Evolutionary conservation across 92 coral and sea anemone species (phyloP).

Genomic region (Epizoanthus rinbou): DNA sequence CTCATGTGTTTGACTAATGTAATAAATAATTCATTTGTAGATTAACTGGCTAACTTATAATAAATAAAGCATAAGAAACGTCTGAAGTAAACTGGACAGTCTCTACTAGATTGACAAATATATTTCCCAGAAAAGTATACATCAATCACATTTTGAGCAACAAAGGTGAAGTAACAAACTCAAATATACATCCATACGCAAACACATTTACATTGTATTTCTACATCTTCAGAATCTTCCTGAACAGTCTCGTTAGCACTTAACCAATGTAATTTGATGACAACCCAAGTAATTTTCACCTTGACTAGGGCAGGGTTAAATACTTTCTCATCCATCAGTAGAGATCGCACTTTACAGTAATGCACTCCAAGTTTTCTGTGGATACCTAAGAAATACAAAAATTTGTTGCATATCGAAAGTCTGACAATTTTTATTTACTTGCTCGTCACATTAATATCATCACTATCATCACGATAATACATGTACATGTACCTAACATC

Average conservation of each 20-base stretch:
- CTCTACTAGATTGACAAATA: too few relatives aligned
- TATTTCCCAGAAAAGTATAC: too few relatives aligned
- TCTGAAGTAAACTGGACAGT: too few relatives aligned
- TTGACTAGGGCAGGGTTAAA: constrained; percentile 85
- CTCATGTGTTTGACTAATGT: too few relatives aligned
- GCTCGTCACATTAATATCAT: background rate
- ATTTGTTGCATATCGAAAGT: background rate
- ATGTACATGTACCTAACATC: background rate
- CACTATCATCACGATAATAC: background rate
- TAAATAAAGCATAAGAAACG: too few relatives aligned
- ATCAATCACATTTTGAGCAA: too few relatives aligned
- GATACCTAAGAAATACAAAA: constrained; percentile 55
- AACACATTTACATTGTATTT: too few relatives aligned
- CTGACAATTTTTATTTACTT: background rate
- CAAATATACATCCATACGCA: too few relatives aligned
- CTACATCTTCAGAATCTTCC: too few relatives aligned
- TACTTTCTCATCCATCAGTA: constrained; percentile 90
- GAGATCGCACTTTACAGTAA: constrained; percentile 85
- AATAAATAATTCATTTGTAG: too few relatives aligned
- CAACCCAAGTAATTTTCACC: constrained; percentile 44
- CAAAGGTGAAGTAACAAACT: too few relatives aligned
- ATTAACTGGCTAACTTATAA: too few relatives aligned
- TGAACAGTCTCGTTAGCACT: background rate
- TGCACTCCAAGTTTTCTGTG: constrained; percentile 93
- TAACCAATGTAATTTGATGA: background rate